phyloP scores from a whole-genome alignment of 2,888 invertebrate species.

The Buathra laborator region DNA sequence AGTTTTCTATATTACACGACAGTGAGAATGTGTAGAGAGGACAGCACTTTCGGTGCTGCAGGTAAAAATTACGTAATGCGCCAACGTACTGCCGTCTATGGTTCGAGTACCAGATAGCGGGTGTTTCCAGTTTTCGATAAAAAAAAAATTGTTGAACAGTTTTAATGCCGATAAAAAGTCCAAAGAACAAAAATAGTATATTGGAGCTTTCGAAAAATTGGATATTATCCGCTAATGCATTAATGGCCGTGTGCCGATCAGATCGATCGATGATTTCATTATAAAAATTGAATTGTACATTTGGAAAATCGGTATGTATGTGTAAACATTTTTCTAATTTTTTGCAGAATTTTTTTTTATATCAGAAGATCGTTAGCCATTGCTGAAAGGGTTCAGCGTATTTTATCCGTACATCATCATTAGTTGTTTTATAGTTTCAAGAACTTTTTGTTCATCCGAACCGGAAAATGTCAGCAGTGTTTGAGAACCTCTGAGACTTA shows the following conservation, averaged over 20 bases:
- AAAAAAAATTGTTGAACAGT: not conserved
- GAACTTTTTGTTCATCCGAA: not conserved
- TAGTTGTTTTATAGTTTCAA: not conserved
- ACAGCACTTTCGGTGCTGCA: slow-evolving; percentile 55
- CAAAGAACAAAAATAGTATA: not conserved
- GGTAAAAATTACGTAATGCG: slow-evolving; percentile 53
- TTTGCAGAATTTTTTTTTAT: not conserved
- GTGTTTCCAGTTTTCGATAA: not conserved
- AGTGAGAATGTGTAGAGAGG: slow-evolving; percentile 58
- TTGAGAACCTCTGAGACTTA: slow-evolving; percentile 84
- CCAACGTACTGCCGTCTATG: slow-evolving; percentile 2
- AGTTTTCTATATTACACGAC: slow-evolving; percentile 46
- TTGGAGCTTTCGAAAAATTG: not conserved
- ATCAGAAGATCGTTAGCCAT: not conserved
- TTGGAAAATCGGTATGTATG: too few relatives aligned
- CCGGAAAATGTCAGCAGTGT: slow-evolving; percentile 6
- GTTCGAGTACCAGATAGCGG: not conserved
- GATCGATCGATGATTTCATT: too few relatives aligned
- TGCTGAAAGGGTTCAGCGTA: not conserved
- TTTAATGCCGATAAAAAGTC: not conserved
- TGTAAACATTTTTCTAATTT: too few relatives aligned
- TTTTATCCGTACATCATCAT: not conserved
- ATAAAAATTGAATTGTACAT: too few relatives aligned
- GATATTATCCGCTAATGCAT: too few relatives aligned
- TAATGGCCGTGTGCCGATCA: too few relatives aligned